Conservation (phyloP, 2,888 invertebrate species). For the Tinea semifulvella region DNA sequence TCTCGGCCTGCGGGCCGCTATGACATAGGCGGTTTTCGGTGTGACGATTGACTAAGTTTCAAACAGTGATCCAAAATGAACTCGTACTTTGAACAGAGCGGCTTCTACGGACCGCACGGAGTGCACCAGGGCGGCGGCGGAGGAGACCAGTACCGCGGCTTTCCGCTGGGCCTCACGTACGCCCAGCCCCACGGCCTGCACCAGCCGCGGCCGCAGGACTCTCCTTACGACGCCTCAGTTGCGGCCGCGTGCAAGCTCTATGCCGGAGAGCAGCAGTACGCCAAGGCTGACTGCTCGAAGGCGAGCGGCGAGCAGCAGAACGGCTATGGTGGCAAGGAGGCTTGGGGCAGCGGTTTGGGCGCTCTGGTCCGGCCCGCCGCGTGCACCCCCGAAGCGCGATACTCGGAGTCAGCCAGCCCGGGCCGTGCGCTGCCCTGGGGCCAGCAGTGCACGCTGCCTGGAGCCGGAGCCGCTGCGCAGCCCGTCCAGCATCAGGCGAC, state of each 20-base stretch:
- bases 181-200: conserved; percentile 82
- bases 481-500: conserved; percentile 89
- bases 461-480: conserved; percentile 80
- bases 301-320: conserved; percentile 70
- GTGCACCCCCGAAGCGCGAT: conserved; percentile 88
- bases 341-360: conserved; percentile 73
- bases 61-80: conserved; percentile 86
- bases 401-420: conserved; percentile 86
- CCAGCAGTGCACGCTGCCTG: conserved; percentile 87
- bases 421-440: conserved; percentile 83
- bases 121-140: conserved; percentile 77
- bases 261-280: conserved; percentile 73
- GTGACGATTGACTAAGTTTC: conserved; percentile 51
- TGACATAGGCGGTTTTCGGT: conserved; percentile 58
- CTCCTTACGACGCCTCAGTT: conserved; percentile 90
- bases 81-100: conserved; percentile 96
- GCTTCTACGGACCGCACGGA: conserved; percentile 93
- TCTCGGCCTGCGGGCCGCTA: conserved; percentile 56
- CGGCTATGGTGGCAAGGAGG: conserved; percentile 76
- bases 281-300: conserved; percentile 83
- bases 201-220: conserved; percentile 86
- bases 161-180: conserved; percentile 87
- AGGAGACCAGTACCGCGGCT: conserved; percentile 86
- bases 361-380: conserved; percentile 84
- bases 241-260: conserved; percentile 87